Evolutionary conservation across 2,113 vertebrate species (phyloP).

Genomic region (Hypanus sabinus): DNA sequence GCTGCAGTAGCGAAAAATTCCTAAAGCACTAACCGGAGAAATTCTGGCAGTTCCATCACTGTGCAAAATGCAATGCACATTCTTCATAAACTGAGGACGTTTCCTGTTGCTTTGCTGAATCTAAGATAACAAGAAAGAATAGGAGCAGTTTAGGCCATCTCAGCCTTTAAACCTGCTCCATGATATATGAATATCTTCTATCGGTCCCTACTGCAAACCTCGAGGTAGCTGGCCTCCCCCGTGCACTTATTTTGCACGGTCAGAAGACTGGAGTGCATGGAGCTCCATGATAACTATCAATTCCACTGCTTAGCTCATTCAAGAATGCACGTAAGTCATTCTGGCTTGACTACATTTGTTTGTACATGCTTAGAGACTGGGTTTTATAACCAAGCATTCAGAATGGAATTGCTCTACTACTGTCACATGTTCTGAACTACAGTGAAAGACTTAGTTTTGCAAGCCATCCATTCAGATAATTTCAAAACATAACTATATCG

Average conservation of each 20-base stretch:
- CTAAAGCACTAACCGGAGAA: not conserved
- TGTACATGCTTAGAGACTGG: too few species aligned
- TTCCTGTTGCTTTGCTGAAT: not conserved
- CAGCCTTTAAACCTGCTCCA: too few species aligned
- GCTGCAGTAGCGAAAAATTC: not conserved
- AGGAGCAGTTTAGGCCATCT: too few species aligned
- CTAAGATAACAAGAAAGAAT: too few species aligned
- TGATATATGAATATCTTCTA: not conserved
- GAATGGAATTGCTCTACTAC: too few species aligned
- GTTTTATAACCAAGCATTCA: too few species aligned
- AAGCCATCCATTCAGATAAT: too few species aligned
- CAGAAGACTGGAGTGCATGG: not conserved
- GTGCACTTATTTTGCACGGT: not conserved
- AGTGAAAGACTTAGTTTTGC: too few species aligned
- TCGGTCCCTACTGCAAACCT: not conserved
- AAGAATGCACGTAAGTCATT: not conserved
- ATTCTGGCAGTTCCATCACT: not conserved
- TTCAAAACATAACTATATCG: too few species aligned
- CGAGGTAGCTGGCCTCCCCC: not conserved
- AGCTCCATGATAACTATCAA: not conserved
- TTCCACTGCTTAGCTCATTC: not conserved
- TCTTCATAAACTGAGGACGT: not conserved
- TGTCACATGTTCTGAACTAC: too few species aligned
- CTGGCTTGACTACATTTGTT: too few species aligned
- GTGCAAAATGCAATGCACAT: not conserved